A percentile compares a stretch with the other conserved stretches of the same genome.
These are phyloP conservation scores for Antechinus stuartii DNA, from an alignment of 2,113 vertebrate species.

Conservation along the genomic window DNA sequence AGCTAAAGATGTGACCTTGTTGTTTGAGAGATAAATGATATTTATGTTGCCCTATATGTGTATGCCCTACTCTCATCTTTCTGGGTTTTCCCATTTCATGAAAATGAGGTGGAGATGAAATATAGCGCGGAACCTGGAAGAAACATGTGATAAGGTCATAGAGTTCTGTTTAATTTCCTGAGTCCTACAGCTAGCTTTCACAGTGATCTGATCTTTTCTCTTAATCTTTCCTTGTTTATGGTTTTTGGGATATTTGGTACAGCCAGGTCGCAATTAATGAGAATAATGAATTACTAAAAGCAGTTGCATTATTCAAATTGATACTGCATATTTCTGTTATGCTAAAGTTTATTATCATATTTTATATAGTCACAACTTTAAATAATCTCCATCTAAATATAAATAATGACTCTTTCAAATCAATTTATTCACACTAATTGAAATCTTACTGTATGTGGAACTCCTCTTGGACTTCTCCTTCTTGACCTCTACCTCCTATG, in stretches of 20 bases:
- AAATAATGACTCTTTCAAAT: background rate
- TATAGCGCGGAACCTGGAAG: background rate
- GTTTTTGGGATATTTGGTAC: background rate
- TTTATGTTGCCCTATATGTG: background rate
- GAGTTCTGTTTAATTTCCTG: background rate
- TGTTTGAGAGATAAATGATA: background rate
- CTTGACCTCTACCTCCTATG: background rate
- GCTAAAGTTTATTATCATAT: background rate
- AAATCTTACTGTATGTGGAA: background rate
- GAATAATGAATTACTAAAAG: background rate
- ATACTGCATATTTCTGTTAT: background rate
- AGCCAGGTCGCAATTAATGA: background rate
- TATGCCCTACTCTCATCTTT: background rate
- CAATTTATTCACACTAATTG: background rate
- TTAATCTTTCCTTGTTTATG: background rate
- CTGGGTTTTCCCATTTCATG: background rate
- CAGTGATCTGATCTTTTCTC: background rate
- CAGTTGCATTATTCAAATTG: background rate
- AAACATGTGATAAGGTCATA: background rate
- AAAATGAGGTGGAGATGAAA: background rate
- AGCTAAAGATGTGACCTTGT: background rate
- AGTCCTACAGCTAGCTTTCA: background rate
- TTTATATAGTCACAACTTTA: background rate
- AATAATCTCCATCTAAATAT: background rate
- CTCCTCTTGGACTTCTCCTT: background rate